These are phyloP conservation scores for Psammodynastes pulverulentus DNA, from an alignment of 2,113 vertebrate genomes.

Conservation along the genomic window DNA sequence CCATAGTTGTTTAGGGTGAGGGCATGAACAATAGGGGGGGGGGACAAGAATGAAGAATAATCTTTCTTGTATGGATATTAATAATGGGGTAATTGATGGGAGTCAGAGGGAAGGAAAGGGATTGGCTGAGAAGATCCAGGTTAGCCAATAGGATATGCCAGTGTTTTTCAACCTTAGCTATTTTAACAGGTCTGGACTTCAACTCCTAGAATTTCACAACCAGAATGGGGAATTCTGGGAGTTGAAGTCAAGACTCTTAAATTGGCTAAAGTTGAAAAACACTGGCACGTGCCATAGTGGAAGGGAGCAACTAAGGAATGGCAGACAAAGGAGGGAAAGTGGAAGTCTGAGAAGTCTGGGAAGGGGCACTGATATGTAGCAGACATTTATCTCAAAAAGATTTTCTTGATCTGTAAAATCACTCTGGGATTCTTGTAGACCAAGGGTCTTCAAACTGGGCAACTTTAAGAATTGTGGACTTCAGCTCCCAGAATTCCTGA, in stretches of 20 bases:
- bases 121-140: background rate
- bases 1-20: background rate
- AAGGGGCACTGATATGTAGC: background rate
- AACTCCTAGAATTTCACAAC: background rate
- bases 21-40: background rate
- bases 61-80: background rate
- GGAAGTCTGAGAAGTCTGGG: background rate
- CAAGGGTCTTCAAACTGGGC: too few species aligned
- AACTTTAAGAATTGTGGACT: too few species aligned
- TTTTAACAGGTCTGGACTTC: background rate
- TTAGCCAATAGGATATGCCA: background rate
- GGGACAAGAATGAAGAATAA: background rate
- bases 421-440: background rate
- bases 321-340: background rate
- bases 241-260: background rate
- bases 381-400: background rate
- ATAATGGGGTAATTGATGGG: background rate
- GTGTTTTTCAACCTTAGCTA: background rate
- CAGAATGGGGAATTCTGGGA: background rate
- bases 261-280: background rate
- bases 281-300: background rate
- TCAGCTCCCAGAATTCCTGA: too few species aligned
- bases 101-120: background rate
- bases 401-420: background rate
- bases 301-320: background rate